These are phyloP conservation scores for Antheraea mylitta DNA, from an alignment of 1,140 invertebrate genomes.

Conservation along the genomic window DNA sequence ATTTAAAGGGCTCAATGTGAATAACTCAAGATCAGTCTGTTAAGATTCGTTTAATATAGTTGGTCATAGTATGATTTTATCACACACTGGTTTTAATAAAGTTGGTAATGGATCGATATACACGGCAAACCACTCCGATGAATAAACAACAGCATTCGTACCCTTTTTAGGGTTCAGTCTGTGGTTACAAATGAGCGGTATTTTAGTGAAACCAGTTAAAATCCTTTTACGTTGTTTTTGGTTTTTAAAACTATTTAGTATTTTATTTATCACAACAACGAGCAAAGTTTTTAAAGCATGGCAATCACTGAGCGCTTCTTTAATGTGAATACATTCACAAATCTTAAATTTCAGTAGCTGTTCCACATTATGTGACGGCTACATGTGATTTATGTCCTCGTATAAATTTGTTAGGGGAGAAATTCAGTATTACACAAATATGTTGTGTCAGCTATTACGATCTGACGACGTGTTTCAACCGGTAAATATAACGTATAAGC, in stretches of 20 bases:
- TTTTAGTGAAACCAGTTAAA: too few species aligned
- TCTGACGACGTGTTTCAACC: background rate
- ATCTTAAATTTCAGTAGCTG: too few species aligned
- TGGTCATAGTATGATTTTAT: background rate
- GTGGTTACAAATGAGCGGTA: too few species aligned
- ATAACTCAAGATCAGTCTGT: too few species aligned
- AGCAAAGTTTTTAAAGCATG: too few species aligned
- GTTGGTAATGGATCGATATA: background rate
- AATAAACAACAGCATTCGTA: slow-evolving; percentile 1
- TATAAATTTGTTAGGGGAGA: slow-evolving; percentile 6
- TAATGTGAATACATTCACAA: too few species aligned
- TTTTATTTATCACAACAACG: too few species aligned
- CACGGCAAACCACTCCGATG: background rate
- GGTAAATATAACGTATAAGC: slow-evolving; percentile 1
- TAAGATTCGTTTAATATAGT: background rate
- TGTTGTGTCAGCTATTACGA: slow-evolving; percentile 1
- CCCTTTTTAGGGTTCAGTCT: background rate
- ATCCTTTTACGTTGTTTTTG: too few species aligned
- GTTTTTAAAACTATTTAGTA: too few species aligned
- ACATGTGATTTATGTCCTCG: slow-evolving; percentile 6
- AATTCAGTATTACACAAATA: slow-evolving; percentile 2
- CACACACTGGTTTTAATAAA: background rate
- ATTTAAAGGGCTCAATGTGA: too few species aligned
- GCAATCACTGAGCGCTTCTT: too few species aligned
- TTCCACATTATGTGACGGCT: background rate